Evolutionary conservation across 2,888 invertebrate genomes (phyloP).

Genomic region (Epsilonema sp.): DNA sequence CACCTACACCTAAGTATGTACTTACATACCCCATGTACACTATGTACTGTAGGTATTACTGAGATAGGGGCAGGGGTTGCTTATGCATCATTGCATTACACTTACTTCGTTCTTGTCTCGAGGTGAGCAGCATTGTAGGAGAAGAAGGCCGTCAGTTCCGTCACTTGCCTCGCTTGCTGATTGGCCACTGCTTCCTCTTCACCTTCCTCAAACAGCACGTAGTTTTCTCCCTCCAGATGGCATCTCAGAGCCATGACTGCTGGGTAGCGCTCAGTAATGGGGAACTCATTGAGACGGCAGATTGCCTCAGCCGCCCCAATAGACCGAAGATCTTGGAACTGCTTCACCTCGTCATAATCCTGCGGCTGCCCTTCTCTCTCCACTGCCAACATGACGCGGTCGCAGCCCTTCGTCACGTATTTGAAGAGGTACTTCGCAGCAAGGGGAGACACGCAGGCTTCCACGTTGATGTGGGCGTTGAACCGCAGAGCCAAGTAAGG

Average conservation of each 20-base stretch:
- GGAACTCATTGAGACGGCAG: background rate
- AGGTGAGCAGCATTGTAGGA: no score
- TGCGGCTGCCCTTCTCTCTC: background rate
- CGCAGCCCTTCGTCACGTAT: conserved; percentile 5
- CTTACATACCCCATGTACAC: no score
- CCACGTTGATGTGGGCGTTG: conserved; percentile 11
- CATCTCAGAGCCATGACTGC: background rate
- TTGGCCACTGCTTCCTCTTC: no score
- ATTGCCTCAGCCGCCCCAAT: background rate
- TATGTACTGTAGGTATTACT: no score
- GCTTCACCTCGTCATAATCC: background rate
- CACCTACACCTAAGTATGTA: no score
- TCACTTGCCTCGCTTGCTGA: no score
- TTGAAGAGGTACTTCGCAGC: conserved; percentile 6
- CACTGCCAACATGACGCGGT: background rate
- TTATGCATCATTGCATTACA: no score
- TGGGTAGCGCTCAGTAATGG: background rate
- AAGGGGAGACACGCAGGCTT: conserved; percentile 7
- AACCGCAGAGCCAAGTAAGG: conserved; percentile 6
- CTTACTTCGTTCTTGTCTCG: no score
- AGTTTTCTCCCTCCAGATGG: background rate
- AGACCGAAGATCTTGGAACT: background rate
- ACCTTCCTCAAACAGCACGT: background rate
- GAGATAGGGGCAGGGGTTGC: no score
- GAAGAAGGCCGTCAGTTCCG: no score